A percentile compares a stretch with the other conserved stretches of the same genome.
phyloP scores from a whole-genome alignment of 2,113 vertebrate genomes.

The Prunella fulvescens region DNA sequence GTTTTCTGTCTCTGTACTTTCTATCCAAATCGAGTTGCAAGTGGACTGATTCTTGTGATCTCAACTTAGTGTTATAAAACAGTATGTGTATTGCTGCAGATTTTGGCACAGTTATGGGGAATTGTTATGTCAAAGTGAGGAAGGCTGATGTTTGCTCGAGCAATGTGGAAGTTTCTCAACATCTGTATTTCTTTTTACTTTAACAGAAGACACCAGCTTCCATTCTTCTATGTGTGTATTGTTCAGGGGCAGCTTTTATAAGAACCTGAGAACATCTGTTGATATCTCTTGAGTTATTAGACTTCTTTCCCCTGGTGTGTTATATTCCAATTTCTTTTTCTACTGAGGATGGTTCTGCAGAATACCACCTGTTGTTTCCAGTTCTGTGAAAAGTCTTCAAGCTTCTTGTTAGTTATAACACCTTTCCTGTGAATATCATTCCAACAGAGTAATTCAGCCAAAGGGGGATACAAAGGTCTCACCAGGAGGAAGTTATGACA shows the following conservation, averaged over 20 bases:
- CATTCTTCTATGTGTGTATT: neutral
- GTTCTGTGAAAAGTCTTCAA: constrained; percentile 26
- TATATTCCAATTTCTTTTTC: neutral
- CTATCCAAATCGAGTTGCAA: constrained; percentile 48
- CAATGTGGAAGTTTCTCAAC: constrained; percentile 4
- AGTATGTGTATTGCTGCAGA: constrained; percentile 6
- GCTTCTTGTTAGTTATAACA: constrained; percentile 55
- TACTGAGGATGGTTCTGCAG: neutral
- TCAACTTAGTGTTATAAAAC: constrained; percentile 38
- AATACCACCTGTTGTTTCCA: constrained; percentile 54
- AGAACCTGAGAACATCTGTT: constrained; percentile 5
- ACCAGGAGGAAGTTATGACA: constrained; percentile 45
- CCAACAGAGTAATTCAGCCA: constrained; percentile 34
- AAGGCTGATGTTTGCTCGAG: constrained; percentile 13
- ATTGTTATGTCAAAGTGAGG: constrained; percentile 33
- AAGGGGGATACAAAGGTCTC: constrained; percentile 37
- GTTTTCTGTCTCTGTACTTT: constrained; percentile 24
- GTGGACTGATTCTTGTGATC: constrained; percentile 34
- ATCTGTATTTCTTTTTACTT: neutral
- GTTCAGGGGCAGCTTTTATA: neutral
- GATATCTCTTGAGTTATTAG: neutral
- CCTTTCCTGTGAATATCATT: constrained; percentile 3
- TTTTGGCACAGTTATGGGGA: constrained; percentile 31
- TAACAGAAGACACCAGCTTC: neutral
- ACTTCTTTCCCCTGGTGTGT: neutral